Evolutionary conservation across 1,140 invertebrate species (phyloP).

Genomic region (Neelides sp.): DNA sequence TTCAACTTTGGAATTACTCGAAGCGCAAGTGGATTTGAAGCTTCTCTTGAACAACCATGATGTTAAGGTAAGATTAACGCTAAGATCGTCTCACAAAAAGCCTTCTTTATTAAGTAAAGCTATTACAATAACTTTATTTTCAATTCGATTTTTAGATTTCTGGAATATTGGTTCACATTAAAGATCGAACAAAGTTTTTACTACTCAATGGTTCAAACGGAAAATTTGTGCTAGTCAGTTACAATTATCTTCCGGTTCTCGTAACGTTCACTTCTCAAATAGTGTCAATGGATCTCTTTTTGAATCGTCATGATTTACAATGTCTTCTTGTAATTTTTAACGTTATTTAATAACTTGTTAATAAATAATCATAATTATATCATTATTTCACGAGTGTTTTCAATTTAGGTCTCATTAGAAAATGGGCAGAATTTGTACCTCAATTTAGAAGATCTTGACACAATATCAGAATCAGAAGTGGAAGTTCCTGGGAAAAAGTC

Average conservation of each 20-base stretch:
- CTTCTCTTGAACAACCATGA: constrained; percentile 13
- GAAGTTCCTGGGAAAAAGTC: constrained; percentile 27
- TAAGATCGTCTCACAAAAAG: not conserved
- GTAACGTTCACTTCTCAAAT: constrained; percentile 23
- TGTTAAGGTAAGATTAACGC: constrained; percentile 2
- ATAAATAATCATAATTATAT: not conserved
- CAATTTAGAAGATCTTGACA: constrained; percentile 26
- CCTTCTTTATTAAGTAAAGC: not conserved
- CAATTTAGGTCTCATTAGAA: constrained; percentile 25
- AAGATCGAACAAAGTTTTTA: constrained; percentile 20
- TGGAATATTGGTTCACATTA: constrained; percentile 18
- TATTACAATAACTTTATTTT: not conserved
- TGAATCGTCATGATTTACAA: constrained; percentile 18
- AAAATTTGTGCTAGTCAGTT: constrained; percentile 20
- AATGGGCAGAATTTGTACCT: constrained; percentile 26
- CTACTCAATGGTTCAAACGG: constrained; percentile 22
- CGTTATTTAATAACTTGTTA: not conserved
- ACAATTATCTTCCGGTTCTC: constrained; percentile 18
- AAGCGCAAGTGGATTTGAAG: constrained; percentile 9
- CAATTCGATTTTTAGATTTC: constrained; percentile 11
- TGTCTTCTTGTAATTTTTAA: constrained; percentile 20
- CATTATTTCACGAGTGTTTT: not conserved
- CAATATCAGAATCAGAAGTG: constrained; percentile 6
- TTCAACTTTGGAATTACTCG: not conserved
- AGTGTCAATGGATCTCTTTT: constrained; percentile 19